Evolutionary conservation across 2,797 vertebrate genomes (phyloP).

Genomic region (Brachymystax lenok): DNA sequence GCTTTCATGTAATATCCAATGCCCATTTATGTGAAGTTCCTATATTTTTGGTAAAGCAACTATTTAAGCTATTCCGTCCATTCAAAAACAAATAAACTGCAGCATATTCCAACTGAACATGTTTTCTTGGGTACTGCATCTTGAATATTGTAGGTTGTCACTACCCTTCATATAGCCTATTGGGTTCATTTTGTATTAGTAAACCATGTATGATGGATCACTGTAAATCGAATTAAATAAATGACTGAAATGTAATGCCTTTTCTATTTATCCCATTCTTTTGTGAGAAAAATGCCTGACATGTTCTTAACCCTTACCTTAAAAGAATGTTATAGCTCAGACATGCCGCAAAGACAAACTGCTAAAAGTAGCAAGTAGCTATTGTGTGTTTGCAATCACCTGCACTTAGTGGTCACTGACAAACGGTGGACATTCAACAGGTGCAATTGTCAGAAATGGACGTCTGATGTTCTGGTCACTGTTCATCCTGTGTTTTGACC

Average conservation of each 20-base stretch:
- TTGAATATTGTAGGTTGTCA: slow-evolving; percentile 35
- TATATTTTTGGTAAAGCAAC: slow-evolving; percentile 16
- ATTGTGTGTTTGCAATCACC: background rate
- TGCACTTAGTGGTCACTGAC: background rate
- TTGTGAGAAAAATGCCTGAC: background rate
- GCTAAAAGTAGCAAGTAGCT: background rate
- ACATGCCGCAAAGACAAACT: background rate
- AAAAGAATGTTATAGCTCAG: background rate
- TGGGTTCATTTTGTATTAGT: slow-evolving; percentile 39
- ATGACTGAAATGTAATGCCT: slow-evolving; percentile 59
- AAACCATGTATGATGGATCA: slow-evolving; percentile 55
- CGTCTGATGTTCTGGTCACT: too few species aligned
- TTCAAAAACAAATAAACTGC: slow-evolving; percentile 21
- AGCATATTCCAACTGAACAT: slow-evolving; percentile 9
- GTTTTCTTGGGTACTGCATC: slow-evolving; percentile 33
- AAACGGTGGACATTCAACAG: too few species aligned
- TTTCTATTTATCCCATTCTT: slow-evolving; percentile 41
- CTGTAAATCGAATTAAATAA: slow-evolving; percentile 69
- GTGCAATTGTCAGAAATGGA: too few species aligned
- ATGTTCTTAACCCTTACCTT: background rate
- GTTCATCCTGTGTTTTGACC: too few species aligned
- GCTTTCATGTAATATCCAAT: slow-evolving; percentile 11
- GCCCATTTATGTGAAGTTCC: slow-evolving; percentile 6
- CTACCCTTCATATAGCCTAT: slow-evolving; percentile 25
- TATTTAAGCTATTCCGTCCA: slow-evolving; percentile 18